phyloP scores from a whole-genome alignment of 2,113 vertebrate species.

The Crotalus horridus region DNA sequence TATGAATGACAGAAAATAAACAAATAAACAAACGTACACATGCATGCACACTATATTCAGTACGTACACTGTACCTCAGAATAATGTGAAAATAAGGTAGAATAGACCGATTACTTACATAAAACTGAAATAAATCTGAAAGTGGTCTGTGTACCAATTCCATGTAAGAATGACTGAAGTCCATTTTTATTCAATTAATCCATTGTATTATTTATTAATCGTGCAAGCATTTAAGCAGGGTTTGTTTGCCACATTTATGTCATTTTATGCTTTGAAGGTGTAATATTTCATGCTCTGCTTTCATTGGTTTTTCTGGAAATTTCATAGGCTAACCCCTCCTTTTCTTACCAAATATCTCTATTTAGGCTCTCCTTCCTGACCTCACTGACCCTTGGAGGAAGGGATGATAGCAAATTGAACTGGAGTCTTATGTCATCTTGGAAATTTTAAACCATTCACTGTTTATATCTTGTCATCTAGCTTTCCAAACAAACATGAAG shows the following conservation, averaged over 20 bases:
- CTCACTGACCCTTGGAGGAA: not conserved
- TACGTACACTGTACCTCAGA: not conserved
- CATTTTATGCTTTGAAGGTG: not conserved
- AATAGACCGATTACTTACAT: not conserved
- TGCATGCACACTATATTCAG: not conserved
- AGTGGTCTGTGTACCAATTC: not conserved
- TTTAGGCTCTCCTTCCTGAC: not conserved
- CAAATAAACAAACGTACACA: not conserved
- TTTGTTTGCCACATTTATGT: not conserved
- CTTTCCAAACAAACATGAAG: not conserved
- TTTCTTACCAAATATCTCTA: not conserved
- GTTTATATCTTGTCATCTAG: not conserved
- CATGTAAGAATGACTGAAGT: not conserved
- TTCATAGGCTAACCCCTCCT: not conserved
- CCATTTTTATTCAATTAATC: not conserved
- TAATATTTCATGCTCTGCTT: not conserved
- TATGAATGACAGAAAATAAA: not conserved
- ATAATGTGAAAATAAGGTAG: not conserved
- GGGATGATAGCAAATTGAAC: not conserved
- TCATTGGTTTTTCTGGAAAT: not conserved
- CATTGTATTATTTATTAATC: not conserved
- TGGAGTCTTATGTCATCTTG: not conserved
- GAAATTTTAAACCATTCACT: not conserved
- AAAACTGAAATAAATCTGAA: not conserved
- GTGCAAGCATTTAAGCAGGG: not conserved